Conservation (phyloP, 2,888 invertebrate genomes). For the Tenthredo scrophulariae region DNA sequence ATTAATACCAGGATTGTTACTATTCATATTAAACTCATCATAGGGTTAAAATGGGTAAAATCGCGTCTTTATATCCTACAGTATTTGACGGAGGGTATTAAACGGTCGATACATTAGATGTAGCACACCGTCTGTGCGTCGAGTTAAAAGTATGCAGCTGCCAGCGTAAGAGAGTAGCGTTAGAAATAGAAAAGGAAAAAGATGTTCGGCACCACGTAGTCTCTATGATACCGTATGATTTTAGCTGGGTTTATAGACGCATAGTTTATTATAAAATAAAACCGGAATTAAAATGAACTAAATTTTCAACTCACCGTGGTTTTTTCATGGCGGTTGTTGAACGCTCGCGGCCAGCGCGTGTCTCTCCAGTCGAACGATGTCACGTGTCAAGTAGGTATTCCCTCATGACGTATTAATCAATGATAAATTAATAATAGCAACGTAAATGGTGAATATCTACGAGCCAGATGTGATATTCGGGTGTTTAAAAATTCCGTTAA, state of each 20-base stretch:
- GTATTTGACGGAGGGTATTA: background rate
- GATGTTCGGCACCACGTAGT: background rate
- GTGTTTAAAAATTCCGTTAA: no score
- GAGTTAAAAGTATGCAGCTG: slow-evolving; percentile 18
- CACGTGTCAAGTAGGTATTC: slow-evolving; percentile 39
- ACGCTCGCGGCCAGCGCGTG: slow-evolving; percentile 59
- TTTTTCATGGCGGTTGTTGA: slow-evolving; percentile 70
- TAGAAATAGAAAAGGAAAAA: slow-evolving; percentile 17
- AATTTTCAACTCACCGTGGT: slow-evolving; percentile 68
- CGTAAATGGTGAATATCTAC: background rate
- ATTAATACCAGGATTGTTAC: background rate
- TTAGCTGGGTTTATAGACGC: background rate
- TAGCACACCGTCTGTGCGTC: slow-evolving; percentile 8
- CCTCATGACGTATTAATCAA: slow-evolving; percentile 35
- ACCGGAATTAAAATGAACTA: background rate
- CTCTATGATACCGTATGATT: background rate
- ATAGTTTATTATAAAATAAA: background rate
- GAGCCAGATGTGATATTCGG: no score
- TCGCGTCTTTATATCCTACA: background rate
- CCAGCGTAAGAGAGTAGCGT: background rate
- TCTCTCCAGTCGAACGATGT: slow-evolving; percentile 34
- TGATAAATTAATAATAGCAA: background rate
- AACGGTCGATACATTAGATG: slow-evolving; percentile 20
- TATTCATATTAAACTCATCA: background rate
- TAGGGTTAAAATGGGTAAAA: background rate